Evolutionary conservation across 1,140 invertebrate genomes (phyloP).

Genomic region (Uloborus diversus): DNA sequence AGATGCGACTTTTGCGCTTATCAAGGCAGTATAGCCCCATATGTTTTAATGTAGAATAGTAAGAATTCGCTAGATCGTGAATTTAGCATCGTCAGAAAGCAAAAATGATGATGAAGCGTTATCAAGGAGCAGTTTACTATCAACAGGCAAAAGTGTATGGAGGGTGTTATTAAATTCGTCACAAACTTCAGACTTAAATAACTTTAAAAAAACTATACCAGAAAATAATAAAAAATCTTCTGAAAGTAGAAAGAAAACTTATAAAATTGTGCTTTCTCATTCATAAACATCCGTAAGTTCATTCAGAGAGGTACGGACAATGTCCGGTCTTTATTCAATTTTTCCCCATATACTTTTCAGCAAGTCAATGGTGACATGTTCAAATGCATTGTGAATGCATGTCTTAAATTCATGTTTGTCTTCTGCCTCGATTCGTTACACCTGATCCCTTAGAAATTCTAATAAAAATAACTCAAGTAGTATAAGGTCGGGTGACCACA

Average conservation of each 20-base stretch:
- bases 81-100: no score
- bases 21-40: no score
- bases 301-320: background rate
- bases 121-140: no score
- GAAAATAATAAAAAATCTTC: background rate
- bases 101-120: no score
- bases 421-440: background rate
- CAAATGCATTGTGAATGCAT: background rate
- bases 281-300: background rate
- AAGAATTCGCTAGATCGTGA: no score
- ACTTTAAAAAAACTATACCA: background rate
- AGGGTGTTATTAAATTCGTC: no score
- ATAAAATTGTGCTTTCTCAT: background rate
- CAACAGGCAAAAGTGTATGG: no score
- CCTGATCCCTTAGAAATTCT: background rate
- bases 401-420: background rate
- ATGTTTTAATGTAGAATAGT: no score
- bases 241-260: background rate
- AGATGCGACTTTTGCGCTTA: no score
- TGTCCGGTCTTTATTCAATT: background rate
- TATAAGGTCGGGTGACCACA: background rate
- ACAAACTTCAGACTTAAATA: no score
- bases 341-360: background rate
- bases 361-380: background rate
- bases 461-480: slow-evolving; percentile 20